A percentile compares a stretch with the other conserved stretches of the same genome.
These are phyloP conservation scores for Tapera naevia DNA, from an alignment of 2,797 vertebrate species.

Conservation along the genomic window DNA sequence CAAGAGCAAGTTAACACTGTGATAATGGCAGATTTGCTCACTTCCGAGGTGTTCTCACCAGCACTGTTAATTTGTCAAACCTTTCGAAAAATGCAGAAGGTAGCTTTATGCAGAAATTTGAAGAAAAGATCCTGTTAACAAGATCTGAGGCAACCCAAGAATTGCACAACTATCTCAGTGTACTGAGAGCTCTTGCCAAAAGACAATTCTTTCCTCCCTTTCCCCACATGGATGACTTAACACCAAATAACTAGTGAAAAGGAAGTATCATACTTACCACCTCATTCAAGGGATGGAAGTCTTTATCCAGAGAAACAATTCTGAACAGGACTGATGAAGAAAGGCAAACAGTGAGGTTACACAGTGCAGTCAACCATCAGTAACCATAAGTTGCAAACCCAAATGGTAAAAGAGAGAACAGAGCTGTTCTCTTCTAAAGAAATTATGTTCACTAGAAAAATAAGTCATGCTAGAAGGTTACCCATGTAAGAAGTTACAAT, in stretches of 20 bases:
- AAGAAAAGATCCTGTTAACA: neutral
- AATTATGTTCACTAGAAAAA: neutral
- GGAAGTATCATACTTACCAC: slow-evolving; percentile 55
- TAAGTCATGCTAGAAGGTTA: neutral
- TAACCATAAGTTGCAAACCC: neutral
- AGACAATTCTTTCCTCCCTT: neutral
- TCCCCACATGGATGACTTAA: neutral
- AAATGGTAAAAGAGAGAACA: neutral
- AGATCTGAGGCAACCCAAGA: neutral
- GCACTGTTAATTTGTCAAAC: neutral
- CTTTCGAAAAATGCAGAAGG: neutral
- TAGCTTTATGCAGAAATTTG: neutral
- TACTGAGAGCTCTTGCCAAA: neutral
- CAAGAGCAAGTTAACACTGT: neutral
- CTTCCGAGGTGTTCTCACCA: neutral
- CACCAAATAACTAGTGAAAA: neutral
- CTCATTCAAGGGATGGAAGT: slow-evolving; percentile 73
- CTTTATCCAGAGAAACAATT: slow-evolving; percentile 79
- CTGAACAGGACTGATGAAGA: slow-evolving; percentile 83
- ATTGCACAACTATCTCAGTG: neutral
- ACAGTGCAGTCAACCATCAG: neutral
- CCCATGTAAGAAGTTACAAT: neutral
- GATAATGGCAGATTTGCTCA: neutral
- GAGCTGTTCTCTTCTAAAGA: neutral
- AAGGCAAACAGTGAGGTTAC: slow-evolving; percentile 36